Percentiles rank a stretch among this genome's conserved stretches.
phyloP scores from a whole-genome alignment of 2,888 invertebrate genomes.

The Drosophila neoperkinsi region DNA sequence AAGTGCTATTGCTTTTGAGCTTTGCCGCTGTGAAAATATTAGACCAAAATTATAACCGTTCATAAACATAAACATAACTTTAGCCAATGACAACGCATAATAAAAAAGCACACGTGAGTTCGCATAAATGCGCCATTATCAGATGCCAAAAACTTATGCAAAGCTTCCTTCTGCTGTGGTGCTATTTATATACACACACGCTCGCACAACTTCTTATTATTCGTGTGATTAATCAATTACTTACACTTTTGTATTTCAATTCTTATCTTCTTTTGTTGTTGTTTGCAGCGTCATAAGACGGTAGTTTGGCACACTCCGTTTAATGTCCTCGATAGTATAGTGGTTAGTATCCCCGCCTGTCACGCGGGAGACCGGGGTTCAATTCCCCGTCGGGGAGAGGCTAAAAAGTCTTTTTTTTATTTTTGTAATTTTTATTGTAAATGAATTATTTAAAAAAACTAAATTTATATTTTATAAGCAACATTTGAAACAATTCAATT shows the following conservation, averaged over 20 bases:
- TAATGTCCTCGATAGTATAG: conserved; percentile 69
- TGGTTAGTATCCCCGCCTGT: conserved; percentile 71
- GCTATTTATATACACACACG: conserved; percentile 4
- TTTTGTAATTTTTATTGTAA: too few species aligned
- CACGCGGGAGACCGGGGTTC: conserved; percentile 72
- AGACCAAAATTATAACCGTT: conserved; percentile 1
- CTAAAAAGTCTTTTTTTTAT: conserved; percentile 8
- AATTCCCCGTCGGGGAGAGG: conserved; percentile 72
- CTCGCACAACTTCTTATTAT: not conserved
- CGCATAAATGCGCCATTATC: conserved; percentile 10
- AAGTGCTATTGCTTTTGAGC: conserved; percentile 4
- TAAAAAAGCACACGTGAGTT: conserved; percentile 5
- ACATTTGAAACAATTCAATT: not conserved
- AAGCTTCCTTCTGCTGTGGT: not conserved
- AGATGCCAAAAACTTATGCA: conserved; percentile 11
- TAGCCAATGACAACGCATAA: conserved; percentile 26
- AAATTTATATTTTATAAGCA: not conserved
- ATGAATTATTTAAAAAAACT: not conserved
- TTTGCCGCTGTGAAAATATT: conserved; percentile 12
- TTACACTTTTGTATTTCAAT: not conserved
- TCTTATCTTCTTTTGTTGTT: not conserved
- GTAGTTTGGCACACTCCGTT: fast-evolving
- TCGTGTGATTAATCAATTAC: not conserved
- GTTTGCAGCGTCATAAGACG: not conserved
- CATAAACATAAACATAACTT: conserved; percentile 14